Evolutionary conservation across 2,888 invertebrate species (phyloP).

Genomic region (Tetragonula carbonaria): DNA sequence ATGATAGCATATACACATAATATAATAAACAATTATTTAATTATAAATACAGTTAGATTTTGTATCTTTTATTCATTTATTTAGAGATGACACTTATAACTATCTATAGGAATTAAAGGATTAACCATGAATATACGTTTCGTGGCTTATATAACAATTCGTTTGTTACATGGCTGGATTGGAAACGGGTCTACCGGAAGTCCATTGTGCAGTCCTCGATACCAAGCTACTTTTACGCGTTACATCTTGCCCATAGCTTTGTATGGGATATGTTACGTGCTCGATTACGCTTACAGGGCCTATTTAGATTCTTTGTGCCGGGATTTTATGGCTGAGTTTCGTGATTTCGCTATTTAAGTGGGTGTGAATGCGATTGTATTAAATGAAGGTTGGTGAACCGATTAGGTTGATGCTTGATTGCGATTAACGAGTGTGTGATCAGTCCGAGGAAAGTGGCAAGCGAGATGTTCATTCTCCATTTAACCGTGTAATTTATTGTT

Average conservation of each 20-base stretch:
- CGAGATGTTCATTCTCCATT: background rate
- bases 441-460: background rate
- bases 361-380: background rate
- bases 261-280: background rate
- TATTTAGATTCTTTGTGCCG: conserved; percentile 6
- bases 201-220: conserved; percentile 29
- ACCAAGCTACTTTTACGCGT: background rate
- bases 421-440: conserved; percentile 5
- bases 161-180: conserved; percentile 9
- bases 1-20: too few relatives aligned
- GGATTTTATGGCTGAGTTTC: background rate
- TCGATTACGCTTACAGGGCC: background rate
- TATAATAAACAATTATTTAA: too few relatives aligned
- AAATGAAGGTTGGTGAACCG: background rate
- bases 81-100: too few relatives aligned
- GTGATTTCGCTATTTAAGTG: background rate
- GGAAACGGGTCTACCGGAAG: conserved; percentile 38
- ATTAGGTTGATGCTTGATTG: background rate
- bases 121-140: background rate
- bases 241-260: conserved; percentile 10
- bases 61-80: too few relatives aligned
- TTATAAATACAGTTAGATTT: too few relatives aligned
- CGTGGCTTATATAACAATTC: conserved; percentile 28
- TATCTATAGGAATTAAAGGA: background rate
- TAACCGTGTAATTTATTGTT: background rate